Base-by-base conservation (phyloP, 2,113 vertebrate genomes). In the Craseonycteris thonglongyai region DNA sequence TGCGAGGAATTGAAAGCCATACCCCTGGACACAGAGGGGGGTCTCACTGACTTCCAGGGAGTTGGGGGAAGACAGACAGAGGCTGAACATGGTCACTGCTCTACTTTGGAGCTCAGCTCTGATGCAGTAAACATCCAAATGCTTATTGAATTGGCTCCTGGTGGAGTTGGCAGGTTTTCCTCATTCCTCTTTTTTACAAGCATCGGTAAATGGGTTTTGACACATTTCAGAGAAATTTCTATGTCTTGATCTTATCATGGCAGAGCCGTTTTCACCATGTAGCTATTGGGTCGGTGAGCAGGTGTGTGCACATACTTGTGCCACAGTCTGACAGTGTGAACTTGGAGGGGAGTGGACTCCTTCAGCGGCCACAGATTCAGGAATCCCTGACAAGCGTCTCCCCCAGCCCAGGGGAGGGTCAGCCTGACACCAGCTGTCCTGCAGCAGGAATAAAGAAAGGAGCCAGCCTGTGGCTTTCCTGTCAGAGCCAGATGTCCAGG, bases 151-250 rank as follows among this genome's bases (percentile, higher is more conserved):
- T 24, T 80, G 59, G 22, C n/a, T 84, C 30, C 63, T 40, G 22
- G n/a, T 35, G 40, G 65, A 84, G 30, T 18, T 68, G 76, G 65
- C n/a, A 16, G 14, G 6, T 76, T 89, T 95, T 47, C 14, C 47
- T 56, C 28, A 5, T 72, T 75, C 79, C 56, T 94, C 21, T 82
- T 72, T 82, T 79, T 38, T n/a, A 45, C n/a, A 58, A 79, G 79
- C 80, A 40, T 84, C 45, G 66, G 54, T 45, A 71, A 81, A 61
- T 61, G 49, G 4, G 19, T 82, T 93, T 94, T 61, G 47, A 78
- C 61, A 58, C 28, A 35, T 61, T 51, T 54, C n/a, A 82, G 61
- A 56, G 4, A 71, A 68, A 80, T 69, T 28, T 54, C 15, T 80
- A 13, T 65, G 54, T 91, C 66, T 69, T 49, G 15, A 18, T 88